Evolutionary conservation across 2,113 vertebrate genomes (phyloP).

Genomic region (Brachyistius frenatus): DNA sequence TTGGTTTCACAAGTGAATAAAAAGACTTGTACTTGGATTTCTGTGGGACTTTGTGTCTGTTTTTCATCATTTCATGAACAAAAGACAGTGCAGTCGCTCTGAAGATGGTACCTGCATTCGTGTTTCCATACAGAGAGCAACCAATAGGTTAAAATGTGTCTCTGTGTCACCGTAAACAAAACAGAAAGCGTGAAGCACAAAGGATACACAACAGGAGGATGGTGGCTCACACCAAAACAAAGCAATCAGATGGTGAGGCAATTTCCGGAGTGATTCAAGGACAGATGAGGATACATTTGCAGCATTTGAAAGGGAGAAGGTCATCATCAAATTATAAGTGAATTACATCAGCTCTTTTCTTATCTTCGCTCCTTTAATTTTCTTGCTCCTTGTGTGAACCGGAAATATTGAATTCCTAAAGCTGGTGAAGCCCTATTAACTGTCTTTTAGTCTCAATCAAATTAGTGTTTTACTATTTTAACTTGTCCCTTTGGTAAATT

Average conservation of each 20-base stretch:
- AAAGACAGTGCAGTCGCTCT: background rate
- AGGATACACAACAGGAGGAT: background rate
- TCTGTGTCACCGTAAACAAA: background rate
- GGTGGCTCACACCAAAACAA: background rate
- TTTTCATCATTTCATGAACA: constrained; percentile 1
- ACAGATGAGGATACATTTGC: background rate
- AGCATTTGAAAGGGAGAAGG: background rate
- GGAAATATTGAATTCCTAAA: too few species aligned
- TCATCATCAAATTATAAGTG: background rate
- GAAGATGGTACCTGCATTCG: background rate
- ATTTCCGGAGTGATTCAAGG: too few species aligned
- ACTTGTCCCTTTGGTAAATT: too few species aligned
- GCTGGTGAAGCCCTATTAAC: too few species aligned
- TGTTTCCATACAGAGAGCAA: background rate
- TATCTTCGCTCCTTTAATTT: too few species aligned
- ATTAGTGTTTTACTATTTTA: too few species aligned
- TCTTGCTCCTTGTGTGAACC: too few species aligned
- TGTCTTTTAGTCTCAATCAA: too few species aligned
- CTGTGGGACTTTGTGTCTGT: constrained; percentile 40
- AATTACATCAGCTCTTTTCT: too few species aligned
- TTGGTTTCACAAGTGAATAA: constrained; percentile 73
- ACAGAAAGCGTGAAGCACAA: background rate
- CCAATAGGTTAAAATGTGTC: too few species aligned
- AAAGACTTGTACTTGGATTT: constrained; percentile 66
- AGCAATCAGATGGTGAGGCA: too few species aligned